Base-by-base conservation (phyloP, 2,888 invertebrate species). In the Torymus aiolomorphi region DNA sequence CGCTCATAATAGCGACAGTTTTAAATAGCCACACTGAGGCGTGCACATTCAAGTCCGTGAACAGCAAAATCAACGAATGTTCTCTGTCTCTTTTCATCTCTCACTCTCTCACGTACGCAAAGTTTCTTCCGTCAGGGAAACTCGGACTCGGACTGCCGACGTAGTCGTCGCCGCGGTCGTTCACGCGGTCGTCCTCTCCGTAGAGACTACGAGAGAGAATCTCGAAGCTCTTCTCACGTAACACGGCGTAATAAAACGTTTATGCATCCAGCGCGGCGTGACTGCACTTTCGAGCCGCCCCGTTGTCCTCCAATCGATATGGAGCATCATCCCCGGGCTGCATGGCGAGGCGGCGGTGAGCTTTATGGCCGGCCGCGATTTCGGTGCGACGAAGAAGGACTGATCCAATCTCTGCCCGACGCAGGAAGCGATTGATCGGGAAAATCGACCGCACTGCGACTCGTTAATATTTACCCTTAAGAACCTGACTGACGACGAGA, bases 281-380 rank as follows among this genome's bases (percentile, higher is more conserved):
- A 90, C 92, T 83, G 86, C 92, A 76, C 86, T 93, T 82, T 91
- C 92, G 72, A 92, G 92, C 85, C 88, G 24, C 91, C 91, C 59
- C 93, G 14, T 11, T 73, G 61, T 42, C 62, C 11, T 12, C 42
- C 65, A 57, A 74, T 74, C 74, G 74, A 74, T 65, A 57, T 59
- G 1, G n/a, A 16, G 24, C 24, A 24, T 24, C 31, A 14, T 59
- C 31, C 54, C 42, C 2, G n/a, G 2, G 51, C 52, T 0, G 14
- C 14, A 51, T 20, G 24, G 24, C 51, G 20, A 14, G 61, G 31
- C 70, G 65, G 3, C 18, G 18, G 52, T 2, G 42, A 42, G 42
- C 20, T 71, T 71, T 61, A 61, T 51, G 49, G 20, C 24, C 59
- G 12, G 18, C 90, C 18, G 91, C 89, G 88, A 88, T 84, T 89